Conservation (phyloP, 2,888 invertebrate genomes). For the Nomada ferruginata region DNA sequence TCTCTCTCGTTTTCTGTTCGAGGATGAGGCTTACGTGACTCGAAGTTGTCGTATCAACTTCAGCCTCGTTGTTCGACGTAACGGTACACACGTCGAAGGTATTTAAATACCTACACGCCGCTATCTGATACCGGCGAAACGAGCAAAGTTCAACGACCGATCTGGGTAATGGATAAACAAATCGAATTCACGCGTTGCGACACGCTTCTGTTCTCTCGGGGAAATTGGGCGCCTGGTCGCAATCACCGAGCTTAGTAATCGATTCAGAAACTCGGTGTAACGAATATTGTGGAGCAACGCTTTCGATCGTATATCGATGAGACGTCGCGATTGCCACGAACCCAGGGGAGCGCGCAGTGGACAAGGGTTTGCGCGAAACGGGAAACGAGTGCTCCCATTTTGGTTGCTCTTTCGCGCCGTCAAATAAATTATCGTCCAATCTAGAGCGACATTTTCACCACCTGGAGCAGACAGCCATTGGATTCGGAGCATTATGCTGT, state of each 20-base stretch:
- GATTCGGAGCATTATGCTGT: slow-evolving; percentile 58
- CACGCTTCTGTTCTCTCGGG: background rate
- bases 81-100: slow-evolving; percentile 66
- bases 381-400: too few relatives aligned
- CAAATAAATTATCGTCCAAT: slow-evolving; percentile 36
- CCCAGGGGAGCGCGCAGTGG: background rate
- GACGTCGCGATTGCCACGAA: background rate
- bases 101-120: slow-evolving; percentile 66
- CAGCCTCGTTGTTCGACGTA: slow-evolving; percentile 60
- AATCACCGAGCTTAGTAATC: background rate
- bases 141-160: slow-evolving; percentile 51
- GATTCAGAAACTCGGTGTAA: background rate
- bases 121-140: slow-evolving; percentile 52
- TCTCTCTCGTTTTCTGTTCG: slow-evolving; percentile 28
- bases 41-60: slow-evolving; percentile 60
- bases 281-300: background rate
- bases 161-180: slow-evolving; percentile 45
- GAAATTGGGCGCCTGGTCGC: background rate
- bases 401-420: background rate
- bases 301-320: background rate
- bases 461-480: background rate
- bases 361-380: background rate
- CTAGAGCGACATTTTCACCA: slow-evolving; percentile 39
- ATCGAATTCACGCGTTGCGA: slow-evolving; percentile 28
- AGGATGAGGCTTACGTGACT: slow-evolving; percentile 65